Evolutionary conservation across 2,888 invertebrate genomes (phyloP), one percentile per base, ranked within the genome.

Genomic region (Thecophora atra): DNA sequence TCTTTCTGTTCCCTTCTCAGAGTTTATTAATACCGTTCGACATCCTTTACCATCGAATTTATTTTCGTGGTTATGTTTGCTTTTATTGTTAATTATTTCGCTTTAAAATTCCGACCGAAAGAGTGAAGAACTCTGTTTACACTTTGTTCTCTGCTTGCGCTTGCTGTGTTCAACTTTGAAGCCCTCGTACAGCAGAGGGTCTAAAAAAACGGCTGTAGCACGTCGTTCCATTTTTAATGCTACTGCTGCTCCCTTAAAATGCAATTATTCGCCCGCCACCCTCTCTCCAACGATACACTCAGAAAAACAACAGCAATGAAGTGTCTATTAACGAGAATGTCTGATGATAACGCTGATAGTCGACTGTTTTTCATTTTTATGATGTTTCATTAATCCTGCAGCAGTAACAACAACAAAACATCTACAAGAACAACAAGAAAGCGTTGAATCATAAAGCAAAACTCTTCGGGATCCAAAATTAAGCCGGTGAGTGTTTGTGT

Each of bases 351-450:
- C 75, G 76, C 70, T 78, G 78, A 78, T 78, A 77, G 75, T 76
- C 73, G 75, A 72, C 75, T 73, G 77, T 78, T 78, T 78, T 76
- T 77, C 76, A 78, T 74, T 76, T 78, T 78, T 78, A 78, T 78
- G 78, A 78, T 77, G 75, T 78, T 78, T 77, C 78, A 78, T 78
- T 78, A 78, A 76, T 77, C 76, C 77, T 26, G 21, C 56, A 62
- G 62, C 30, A 62, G 66, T 17, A 70, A 60, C 15, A 51, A 52
- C 26, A 64, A 37, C 7, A 56, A n/a, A n/a, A n/a, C n/a, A n/a
- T n/a, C n/a, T n/a, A 52, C 42, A 62, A 51, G 7, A 70, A 72
- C 7, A 42, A 51, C 24, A 64, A 15, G 30, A 52, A 17, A n/a
- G 15, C 28, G 51, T 26, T 17, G 28, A 19, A 56, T 26, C 15